Conservation (phyloP, 2,113 vertebrate species). For the Regulus satrapa region DNA sequence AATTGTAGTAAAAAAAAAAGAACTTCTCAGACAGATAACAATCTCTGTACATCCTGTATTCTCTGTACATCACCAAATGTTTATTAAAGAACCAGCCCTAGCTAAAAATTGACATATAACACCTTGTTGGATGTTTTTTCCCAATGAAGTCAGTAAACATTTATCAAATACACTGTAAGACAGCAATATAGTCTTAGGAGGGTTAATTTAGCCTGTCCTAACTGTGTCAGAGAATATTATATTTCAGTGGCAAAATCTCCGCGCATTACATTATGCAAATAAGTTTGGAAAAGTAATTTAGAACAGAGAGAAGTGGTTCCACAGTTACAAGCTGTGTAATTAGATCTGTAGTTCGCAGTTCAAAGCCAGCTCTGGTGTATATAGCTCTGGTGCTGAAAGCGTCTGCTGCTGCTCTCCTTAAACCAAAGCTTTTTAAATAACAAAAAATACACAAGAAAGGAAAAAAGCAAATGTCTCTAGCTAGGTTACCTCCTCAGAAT, state of each 20-base stretch:
- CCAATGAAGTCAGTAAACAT: background rate
- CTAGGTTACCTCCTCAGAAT: conserved; percentile 26
- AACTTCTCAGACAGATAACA: background rate
- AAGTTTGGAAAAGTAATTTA: conserved; percentile 68
- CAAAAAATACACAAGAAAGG: conserved; percentile 38
- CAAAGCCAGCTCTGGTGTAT: conserved; percentile 63
- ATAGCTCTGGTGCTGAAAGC: conserved; percentile 23
- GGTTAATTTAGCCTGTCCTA: conserved; percentile 66
- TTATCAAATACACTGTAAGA: background rate
- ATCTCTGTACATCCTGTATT: background rate
- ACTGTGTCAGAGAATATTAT: conserved; percentile 46
- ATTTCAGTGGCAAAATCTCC: conserved; percentile 64
- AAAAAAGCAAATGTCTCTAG: conserved; percentile 45
- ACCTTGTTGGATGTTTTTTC: background rate
- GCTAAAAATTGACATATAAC: background rate
- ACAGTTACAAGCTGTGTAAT: conserved; percentile 74
- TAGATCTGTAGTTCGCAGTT: conserved; percentile 69
- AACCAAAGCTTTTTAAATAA: conserved; percentile 67
- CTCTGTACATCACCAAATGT: background rate
- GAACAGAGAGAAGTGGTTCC: conserved; percentile 61
- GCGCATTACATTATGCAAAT: conserved; percentile 76
- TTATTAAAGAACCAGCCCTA: background rate
- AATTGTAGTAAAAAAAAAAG: background rate
- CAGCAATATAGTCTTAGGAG: conserved; percentile 29
- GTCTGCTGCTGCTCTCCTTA: conserved; percentile 42